Conservation (phyloP, 2,888 invertebrate species). For the Augiades crinisus region DNA sequence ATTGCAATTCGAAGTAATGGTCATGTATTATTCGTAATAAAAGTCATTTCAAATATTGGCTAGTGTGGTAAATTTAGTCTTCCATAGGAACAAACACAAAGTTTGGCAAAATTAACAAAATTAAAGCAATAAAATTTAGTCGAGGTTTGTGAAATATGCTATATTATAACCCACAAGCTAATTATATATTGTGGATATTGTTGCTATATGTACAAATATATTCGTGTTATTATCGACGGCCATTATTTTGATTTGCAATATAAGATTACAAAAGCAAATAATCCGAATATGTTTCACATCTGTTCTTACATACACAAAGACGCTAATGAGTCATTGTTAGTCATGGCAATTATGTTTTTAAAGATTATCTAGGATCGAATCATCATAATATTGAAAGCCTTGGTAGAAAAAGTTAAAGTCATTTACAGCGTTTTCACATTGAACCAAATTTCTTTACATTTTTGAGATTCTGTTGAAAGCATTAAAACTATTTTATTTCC, state of each 20-base stretch:
- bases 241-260: conserved; percentile 61
- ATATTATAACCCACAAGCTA: conserved; percentile 13
- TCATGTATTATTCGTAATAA: conserved; percentile 45
- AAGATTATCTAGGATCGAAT: too few species aligned
- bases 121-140: conserved; percentile 17
- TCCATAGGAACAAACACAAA: conserved; percentile 26
- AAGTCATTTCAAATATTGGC: conserved; percentile 7
- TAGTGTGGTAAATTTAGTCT: conserved; percentile 28
- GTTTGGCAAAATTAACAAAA: conserved; percentile 15
- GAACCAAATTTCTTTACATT: too few species aligned
- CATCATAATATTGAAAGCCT: too few species aligned
- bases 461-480: too few species aligned
- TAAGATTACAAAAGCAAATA: too few species aligned
- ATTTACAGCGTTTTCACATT: too few species aligned
- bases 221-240: conserved; percentile 39
- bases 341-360: too few species aligned
- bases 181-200: conserved; percentile 12
- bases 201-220: conserved; percentile 6
- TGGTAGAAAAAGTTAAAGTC: too few species aligned
- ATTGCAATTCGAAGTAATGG: conserved; percentile 60
- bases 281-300: too few species aligned
- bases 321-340: too few species aligned
- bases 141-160: conserved; percentile 17
- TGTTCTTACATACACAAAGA: too few species aligned
- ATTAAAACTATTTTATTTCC: too few species aligned